phyloP scores from a whole-genome alignment of 2,888 invertebrate species.

The Eilema caniola region DNA sequence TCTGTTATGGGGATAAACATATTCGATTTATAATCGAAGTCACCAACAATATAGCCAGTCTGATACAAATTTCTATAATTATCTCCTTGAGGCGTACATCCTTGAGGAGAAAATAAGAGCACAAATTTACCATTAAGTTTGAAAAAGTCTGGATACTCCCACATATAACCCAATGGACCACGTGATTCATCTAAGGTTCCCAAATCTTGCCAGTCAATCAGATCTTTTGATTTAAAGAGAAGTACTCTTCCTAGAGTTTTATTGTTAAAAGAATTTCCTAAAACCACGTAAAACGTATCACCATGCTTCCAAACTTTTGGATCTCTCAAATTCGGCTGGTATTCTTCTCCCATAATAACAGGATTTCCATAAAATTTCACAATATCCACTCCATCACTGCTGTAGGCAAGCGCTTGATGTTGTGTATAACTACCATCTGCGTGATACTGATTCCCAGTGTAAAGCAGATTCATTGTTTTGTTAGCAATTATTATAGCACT shows the following conservation, averaged over 20 bases:
- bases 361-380: slow-evolving; percentile 72
- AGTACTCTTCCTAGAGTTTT: slow-evolving; percentile 67
- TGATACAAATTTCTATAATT: slow-evolving; percentile 72
- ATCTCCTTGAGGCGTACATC: slow-evolving; percentile 68
- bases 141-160: slow-evolving; percentile 85
- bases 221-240: slow-evolving; percentile 71
- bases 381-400: slow-evolving; percentile 70
- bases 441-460: slow-evolving; percentile 74
- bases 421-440: slow-evolving; percentile 60
- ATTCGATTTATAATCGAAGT: slow-evolving; percentile 67
- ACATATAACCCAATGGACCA: slow-evolving; percentile 76
- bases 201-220: slow-evolving; percentile 64
- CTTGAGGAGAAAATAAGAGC: slow-evolving; percentile 80
- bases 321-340: slow-evolving; percentile 78
- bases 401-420: slow-evolving; percentile 69
- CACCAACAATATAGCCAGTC: slow-evolving; percentile 79
- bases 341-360: slow-evolving; percentile 62
- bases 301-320: slow-evolving; percentile 81
- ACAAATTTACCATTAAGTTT: slow-evolving; percentile 70
- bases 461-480: slow-evolving; percentile 68
- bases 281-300: slow-evolving; percentile 74
- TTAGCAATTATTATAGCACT: slow-evolving; percentile 77
- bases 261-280: slow-evolving; percentile 74
- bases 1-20: slow-evolving; percentile 61
- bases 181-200: slow-evolving; percentile 68